Evolutionary conservation across 2,797 vertebrate genomes (phyloP).

Genomic region (Gambusia yucatana): DNA sequence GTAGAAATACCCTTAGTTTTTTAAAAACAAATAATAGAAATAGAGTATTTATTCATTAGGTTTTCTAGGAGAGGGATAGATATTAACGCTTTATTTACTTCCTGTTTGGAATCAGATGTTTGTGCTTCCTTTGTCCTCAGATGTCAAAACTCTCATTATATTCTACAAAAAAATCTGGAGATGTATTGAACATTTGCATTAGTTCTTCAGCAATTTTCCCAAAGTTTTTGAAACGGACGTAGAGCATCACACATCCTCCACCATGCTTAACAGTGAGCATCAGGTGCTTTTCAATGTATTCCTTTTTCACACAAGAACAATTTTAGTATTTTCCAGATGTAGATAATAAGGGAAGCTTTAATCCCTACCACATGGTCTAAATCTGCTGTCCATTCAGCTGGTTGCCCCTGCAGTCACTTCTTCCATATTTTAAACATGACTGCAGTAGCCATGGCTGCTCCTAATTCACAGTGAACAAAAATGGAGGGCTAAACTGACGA

Average conservation of each 20-base stretch:
- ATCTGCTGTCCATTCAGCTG: not conserved
- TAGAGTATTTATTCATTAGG: conserved; percentile 1
- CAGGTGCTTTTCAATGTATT: not conserved
- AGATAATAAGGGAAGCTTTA: not conserved
- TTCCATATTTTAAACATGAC: not conserved
- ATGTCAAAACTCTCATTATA: not conserved
- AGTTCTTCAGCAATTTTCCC: not conserved
- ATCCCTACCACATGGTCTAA: not conserved
- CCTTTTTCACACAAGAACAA: not conserved
- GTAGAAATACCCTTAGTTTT: not conserved
- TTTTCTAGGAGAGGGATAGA: not conserved
- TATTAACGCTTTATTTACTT: not conserved
- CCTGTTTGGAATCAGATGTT: not conserved
- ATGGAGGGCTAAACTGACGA: not conserved
- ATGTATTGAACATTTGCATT: not conserved
- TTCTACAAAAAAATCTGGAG: not conserved
- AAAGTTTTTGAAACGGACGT: not conserved
- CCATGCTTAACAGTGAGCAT: not conserved
- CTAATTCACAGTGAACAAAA: not conserved
- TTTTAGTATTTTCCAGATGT: not conserved
- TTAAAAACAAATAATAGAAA: not conserved
- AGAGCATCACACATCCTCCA: not conserved
- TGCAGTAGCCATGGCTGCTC: not conserved
- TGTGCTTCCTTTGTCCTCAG: not conserved
- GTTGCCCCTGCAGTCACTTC: not conserved